Base-by-base conservation (phyloP, 2,888 invertebrate species). In the Pollenia amentaria region DNA sequence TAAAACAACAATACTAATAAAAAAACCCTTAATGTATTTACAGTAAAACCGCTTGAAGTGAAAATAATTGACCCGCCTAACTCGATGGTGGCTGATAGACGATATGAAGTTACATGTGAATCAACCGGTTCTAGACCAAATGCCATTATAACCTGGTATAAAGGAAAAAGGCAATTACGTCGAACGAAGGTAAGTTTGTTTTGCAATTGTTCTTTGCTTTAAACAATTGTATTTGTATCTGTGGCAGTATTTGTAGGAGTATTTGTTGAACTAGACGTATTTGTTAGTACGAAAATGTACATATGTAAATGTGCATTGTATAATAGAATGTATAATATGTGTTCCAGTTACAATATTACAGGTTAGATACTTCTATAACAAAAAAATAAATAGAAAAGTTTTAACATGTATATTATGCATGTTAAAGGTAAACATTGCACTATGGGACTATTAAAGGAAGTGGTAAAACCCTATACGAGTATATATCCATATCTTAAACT, bases 61-160 rank as follows among this genome's bases (percentile, higher is more conserved):
- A 95, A 95, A 90, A 97, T 98, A 90, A 94, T 95, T 91, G 96
- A 95, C 94, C 94, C 95, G 89, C 93, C 95, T 90, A 94, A 94
- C 90, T 96, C 96, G 64, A 95, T 98, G 91, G 96, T 97, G 70
- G 97, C 97, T 12, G 97, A 97, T 91, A 95, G 96, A 84, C 95
- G 96, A 75, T 97, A 97, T 94, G 96, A 97, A 93, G 96, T 98
- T 84, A 95, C 96, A 76, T 98, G 98, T 92, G 96, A 96, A 93
- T 96, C 97, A 4, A 96, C 96, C 12, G 98, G 98, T 89, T 97
- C 97, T 70, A 94, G 97, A 87, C 97, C 98, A 81, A 96, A 97
- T 29, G 97, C 98, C 42, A 95, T 97, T 92, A 96, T 98, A 93
- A 96, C 97, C 16, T 98, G 98, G 98, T 97, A 97, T 94, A 97